These are phyloP conservation scores for Acipenser ruthenus DNA, from an alignment of 2,797 vertebrate species.

Conservation along the genomic window DNA sequence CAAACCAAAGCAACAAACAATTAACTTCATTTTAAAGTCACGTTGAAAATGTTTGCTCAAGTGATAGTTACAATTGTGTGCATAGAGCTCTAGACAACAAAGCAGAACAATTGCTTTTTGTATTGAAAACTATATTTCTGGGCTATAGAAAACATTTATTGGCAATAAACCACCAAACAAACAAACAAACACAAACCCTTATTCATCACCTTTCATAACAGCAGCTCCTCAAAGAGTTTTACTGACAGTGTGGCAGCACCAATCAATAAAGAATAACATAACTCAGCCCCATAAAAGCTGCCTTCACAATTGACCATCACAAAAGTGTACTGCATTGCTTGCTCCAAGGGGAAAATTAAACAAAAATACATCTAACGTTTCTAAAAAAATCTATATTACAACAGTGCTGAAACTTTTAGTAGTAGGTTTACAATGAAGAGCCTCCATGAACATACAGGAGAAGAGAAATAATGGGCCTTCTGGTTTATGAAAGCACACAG, in stretches of 20 bases:
- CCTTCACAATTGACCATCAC: background rate
- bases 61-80: background rate
- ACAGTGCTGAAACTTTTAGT: background rate
- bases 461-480: background rate
- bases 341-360: background rate
- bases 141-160: too few relatives aligned
- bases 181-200: too few relatives aligned
- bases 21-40: conserved; percentile 3
- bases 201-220: too few relatives aligned
- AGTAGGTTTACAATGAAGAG: background rate
- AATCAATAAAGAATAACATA: background rate
- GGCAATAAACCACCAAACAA: too few relatives aligned
- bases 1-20: conserved; percentile 20
- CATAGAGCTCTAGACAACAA: background rate
- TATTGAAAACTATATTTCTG: too few relatives aligned
- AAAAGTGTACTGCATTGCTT: background rate
- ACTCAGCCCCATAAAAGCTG: background rate
- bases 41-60: background rate
- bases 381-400: background rate
- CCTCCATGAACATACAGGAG: background rate
- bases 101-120: too few relatives aligned
- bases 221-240: too few relatives aligned
- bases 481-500: background rate
- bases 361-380: background rate
- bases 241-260: background rate